These are phyloP conservation scores for Neoseiulus cucumeris DNA, from an alignment of 1,140 invertebrate genomes.

Conservation along the genomic window DNA sequence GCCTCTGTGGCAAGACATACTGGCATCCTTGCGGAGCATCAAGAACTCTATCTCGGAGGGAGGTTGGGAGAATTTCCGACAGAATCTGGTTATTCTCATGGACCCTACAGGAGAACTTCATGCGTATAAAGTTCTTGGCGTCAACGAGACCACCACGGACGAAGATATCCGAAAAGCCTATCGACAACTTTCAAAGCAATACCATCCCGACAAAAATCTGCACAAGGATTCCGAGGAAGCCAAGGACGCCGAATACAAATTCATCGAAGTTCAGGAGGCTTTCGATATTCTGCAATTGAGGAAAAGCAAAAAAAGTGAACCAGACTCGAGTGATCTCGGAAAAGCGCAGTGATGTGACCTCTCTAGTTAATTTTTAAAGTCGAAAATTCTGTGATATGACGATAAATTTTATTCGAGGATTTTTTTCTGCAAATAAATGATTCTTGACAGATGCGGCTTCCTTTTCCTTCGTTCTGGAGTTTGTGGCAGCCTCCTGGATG, in stretches of 20 bases:
- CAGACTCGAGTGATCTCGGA: too few species aligned
- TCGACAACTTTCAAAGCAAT: slow-evolving; percentile 54
- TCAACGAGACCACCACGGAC: slow-evolving; percentile 40
- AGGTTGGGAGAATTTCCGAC: slow-evolving; percentile 58
- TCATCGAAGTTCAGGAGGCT: slow-evolving; percentile 79
- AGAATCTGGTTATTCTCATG: slow-evolving; percentile 53
- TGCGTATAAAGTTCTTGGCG: slow-evolving; percentile 36
- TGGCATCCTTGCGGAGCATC: slow-evolving; percentile 47
- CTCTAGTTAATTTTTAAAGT: too few species aligned
- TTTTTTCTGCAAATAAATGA: too few species aligned
- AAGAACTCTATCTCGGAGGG: slow-evolving; percentile 50
- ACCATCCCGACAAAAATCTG: slow-evolving; percentile 62
- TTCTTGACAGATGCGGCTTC: too few species aligned
- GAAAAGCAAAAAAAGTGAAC: slow-evolving; percentile 28
- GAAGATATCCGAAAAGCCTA: slow-evolving; percentile 62
- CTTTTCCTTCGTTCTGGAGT: too few species aligned
- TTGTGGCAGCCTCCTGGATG: too few species aligned
- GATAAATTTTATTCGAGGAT: too few species aligned
- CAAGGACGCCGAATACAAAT: slow-evolving; percentile 51
- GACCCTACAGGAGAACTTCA: slow-evolving; percentile 76
- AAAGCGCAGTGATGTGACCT: too few species aligned
- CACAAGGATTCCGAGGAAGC: slow-evolving; percentile 39
- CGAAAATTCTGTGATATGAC: too few species aligned
- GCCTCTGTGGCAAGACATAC: slow-evolving; percentile 50
- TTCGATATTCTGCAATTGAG: slow-evolving; percentile 66